Percentiles rank a stretch among this genome's conserved stretches.
Evolutionary conservation across 2,113 vertebrate genomes (phyloP).

Genomic region (Ailurus styani): DNA sequence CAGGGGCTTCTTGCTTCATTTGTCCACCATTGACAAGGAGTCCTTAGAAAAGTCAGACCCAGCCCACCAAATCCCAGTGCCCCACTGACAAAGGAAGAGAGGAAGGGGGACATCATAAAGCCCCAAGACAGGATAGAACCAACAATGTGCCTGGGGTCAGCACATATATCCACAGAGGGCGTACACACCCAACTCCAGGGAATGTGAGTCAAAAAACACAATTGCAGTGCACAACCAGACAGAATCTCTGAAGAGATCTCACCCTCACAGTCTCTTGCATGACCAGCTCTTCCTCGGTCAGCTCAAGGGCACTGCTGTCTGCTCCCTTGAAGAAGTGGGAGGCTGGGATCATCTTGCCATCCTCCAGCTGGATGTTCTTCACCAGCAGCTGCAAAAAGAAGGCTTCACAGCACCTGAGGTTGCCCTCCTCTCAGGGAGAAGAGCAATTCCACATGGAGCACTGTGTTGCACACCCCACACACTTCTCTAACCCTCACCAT

Average conservation of each 20-base stretch:
- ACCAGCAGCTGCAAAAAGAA: constrained; percentile 82
- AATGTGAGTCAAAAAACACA: neutral
- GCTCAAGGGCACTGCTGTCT: constrained; percentile 80
- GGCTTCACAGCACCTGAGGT: neutral
- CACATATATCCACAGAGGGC: too few relatives aligned
- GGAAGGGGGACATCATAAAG: neutral
- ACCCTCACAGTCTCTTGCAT: constrained; percentile 86
- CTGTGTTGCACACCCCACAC: neutral
- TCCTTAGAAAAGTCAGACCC: neutral
- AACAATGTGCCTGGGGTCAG: neutral
- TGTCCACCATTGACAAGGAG: neutral
- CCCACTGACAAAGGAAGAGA: neutral
- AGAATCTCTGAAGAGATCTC: neutral
- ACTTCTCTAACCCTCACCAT: fast-evolving
- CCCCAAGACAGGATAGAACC: neutral
- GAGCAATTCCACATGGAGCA: fast-evolving
- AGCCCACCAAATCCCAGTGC: neutral
- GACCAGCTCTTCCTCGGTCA: constrained; percentile 84
- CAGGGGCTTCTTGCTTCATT: neutral
- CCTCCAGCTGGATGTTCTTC: constrained; percentile 89
- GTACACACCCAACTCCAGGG: fast-evolving
- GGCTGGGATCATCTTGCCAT: constrained; percentile 89
- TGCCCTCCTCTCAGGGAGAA: neutral
- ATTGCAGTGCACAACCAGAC: fast-evolving
- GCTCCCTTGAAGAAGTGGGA: constrained; percentile 83